phyloP scores from a whole-genome alignment of 1,140 invertebrate genomes.

The Microvelia longipes region DNA sequence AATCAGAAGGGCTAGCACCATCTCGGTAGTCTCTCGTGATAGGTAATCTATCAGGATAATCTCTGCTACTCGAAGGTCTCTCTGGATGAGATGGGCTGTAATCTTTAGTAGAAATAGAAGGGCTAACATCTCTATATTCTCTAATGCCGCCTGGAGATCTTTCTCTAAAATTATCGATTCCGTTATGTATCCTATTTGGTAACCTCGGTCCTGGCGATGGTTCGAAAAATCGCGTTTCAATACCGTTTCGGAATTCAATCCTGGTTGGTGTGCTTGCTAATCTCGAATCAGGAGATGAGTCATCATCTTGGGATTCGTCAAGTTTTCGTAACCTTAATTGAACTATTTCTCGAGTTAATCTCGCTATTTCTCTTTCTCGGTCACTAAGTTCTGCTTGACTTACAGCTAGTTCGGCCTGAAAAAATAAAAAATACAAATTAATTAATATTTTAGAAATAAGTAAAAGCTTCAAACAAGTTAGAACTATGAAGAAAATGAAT shows the following conservation, averaged over 20 bases:
- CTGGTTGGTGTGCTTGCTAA: neutral
- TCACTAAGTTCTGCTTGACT: constrained; percentile 58
- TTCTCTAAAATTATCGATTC: neutral
- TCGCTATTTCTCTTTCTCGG: constrained; percentile 62
- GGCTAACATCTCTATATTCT: neutral
- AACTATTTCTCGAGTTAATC: constrained; percentile 65
- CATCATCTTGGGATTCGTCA: constrained; percentile 7
- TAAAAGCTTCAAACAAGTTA: too few relatives aligned
- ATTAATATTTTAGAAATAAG: too few relatives aligned
- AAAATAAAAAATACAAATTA: constrained; percentile 14
- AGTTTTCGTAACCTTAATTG: constrained; percentile 62
- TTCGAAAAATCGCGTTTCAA: neutral
- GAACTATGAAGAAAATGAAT: too few relatives aligned
- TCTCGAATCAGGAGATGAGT: constrained; percentile 5
- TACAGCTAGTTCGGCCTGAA: constrained; percentile 50
- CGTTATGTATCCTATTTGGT: neutral
- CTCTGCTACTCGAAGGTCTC: neutral
- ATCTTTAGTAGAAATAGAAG: neutral
- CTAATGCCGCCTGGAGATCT: neutral
- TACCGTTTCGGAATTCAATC: neutral
- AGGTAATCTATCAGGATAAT: neutral
- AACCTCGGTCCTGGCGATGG: neutral
- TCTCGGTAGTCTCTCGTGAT: neutral
- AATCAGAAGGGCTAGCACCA: neutral
- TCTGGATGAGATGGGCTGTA: neutral